phyloP scores from a whole-genome alignment of 2,797 vertebrate genomes.

The Pseudochirops cupreus region DNA sequence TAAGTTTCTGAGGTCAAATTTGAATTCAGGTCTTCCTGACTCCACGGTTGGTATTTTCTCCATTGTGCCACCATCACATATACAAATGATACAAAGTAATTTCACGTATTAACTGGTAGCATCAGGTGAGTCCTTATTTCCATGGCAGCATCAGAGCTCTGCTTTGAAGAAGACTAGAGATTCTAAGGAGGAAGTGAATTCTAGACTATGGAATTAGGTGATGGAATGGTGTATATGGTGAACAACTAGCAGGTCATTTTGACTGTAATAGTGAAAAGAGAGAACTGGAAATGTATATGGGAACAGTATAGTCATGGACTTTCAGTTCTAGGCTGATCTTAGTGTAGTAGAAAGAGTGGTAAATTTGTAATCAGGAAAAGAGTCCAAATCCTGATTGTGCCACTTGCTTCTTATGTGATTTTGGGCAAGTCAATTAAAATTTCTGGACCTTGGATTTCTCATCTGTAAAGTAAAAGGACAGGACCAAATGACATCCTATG shows the following conservation, averaged over 20 bases:
- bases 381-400: neutral
- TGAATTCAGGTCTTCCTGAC: no score
- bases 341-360: neutral
- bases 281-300: neutral
- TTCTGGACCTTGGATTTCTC: neutral
- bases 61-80: neutral
- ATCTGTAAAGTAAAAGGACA: neutral
- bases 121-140: no score
- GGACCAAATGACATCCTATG: neutral
- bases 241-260: neutral
- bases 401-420: neutral
- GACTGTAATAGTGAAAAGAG: neutral
- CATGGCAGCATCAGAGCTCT: neutral
- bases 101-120: neutral
- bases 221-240: neutral
- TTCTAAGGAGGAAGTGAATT: neutral
- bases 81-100: neutral
- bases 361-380: neutral
- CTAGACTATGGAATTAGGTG: neutral
- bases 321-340: neutral
- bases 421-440: neutral
- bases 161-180: neutral
- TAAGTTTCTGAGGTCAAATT: no score
- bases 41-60: no score
- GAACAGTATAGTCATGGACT: neutral